These are phyloP conservation scores for Drosophila pseudoobscura DNA, from an alignment of 1,140 invertebrate species.

Conservation along the genomic window DNA sequence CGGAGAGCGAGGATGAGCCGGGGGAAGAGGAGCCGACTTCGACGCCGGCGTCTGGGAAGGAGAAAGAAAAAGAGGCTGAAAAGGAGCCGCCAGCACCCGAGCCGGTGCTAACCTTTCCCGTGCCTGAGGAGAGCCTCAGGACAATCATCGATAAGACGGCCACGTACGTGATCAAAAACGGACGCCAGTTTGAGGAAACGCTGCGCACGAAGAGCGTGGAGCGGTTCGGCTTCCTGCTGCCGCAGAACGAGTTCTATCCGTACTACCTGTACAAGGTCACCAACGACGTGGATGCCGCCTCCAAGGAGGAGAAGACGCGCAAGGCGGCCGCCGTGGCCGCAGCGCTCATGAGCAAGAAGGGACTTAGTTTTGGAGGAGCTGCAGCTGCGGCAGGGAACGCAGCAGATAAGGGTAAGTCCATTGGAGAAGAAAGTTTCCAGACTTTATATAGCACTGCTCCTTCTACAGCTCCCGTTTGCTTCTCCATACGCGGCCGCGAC, in stretches of 20 bases:
- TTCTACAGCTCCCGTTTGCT: conserved; percentile 88
- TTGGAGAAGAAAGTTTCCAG: fast-evolving
- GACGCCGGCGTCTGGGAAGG: conserved; percentile 1
- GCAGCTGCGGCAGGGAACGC: conserved; percentile 11
- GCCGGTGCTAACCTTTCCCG: conserved; percentile 84
- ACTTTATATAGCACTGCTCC: neutral
- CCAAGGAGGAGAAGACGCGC: conserved; percentile 76
- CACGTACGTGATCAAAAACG: conserved; percentile 96
- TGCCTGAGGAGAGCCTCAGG: conserved; percentile 91
- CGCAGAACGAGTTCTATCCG: conserved; percentile 88
- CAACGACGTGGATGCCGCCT: conserved; percentile 72
- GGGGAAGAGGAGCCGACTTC: conserved; percentile 58
- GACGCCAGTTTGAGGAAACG: conserved; percentile 94
- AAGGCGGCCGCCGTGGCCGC: conserved; percentile 67
- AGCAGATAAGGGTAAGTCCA: conserved; percentile 38
- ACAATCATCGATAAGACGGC: conserved; percentile 98
- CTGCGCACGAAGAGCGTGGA: conserved; percentile 94
- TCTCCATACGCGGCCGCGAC: conserved; percentile 92
- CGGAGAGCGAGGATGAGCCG: conserved; percentile 83
- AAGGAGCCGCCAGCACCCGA: conserved; percentile 18
- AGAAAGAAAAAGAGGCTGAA: conserved; percentile 13
- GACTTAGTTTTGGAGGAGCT: conserved; percentile 45
- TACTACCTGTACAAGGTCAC: conserved; percentile 89
- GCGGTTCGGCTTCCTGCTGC: conserved; percentile 91
- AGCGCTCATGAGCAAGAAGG: conserved; percentile 74